Conservation (phyloP, 2,797 vertebrate genomes). For the Triplophysa yarkandensis region DNA sequence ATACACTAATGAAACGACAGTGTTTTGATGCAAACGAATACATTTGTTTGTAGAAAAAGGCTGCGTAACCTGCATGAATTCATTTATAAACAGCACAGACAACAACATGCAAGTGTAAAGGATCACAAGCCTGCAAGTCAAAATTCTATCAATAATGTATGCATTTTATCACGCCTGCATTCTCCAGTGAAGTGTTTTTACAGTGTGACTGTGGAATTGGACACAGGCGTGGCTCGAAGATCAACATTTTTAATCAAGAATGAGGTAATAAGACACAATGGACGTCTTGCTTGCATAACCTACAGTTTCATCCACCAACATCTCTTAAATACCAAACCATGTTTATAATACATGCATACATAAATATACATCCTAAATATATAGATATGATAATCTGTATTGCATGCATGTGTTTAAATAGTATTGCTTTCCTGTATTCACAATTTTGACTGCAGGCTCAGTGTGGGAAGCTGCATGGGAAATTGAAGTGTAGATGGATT, state of each 20-base stretch:
- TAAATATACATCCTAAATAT: no score
- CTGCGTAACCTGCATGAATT: background rate
- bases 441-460: background rate
- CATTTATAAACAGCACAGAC: background rate
- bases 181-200: constrained; percentile 2
- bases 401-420: background rate
- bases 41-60: background rate
- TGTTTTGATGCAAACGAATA: no score
- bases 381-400: background rate
- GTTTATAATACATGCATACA: no score
- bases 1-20: no score
- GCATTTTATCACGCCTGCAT: constrained; percentile 39
- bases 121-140: constrained; percentile 48
- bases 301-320: background rate
- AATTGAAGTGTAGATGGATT: background rate
- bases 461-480: constrained; percentile 2
- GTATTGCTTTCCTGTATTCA: background rate
- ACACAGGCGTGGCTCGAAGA: constrained; percentile 28
- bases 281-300: background rate
- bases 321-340: background rate
- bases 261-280: background rate
- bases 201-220: constrained; percentile 5
- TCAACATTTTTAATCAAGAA: background rate
- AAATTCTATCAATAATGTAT: constrained; percentile 58
- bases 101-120: constrained; percentile 53